phyloP scores from a whole-genome alignment of 2,888 invertebrate species.

The Dynastes grantii region DNA sequence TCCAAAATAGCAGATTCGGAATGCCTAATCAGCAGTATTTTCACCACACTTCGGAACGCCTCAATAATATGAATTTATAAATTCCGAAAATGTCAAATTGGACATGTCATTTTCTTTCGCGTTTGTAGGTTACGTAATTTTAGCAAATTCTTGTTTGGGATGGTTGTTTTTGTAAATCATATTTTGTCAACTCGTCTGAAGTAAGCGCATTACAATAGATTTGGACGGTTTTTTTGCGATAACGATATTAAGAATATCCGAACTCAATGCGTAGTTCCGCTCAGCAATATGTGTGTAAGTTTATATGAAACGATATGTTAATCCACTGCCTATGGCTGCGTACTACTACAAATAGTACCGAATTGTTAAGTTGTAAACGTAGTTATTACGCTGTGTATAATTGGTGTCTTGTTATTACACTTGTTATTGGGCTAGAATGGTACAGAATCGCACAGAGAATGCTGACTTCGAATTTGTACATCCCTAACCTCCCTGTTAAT shows the following conservation, averaged over 20 bases:
- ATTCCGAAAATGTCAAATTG: background rate
- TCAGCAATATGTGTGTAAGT: constrained; percentile 59
- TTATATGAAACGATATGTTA: constrained; percentile 56
- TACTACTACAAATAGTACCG: constrained; percentile 52
- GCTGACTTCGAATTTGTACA: constrained; percentile 22
- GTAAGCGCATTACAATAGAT: constrained; percentile 43
- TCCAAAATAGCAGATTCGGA: too few species aligned
- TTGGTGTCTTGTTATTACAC: constrained; percentile 53
- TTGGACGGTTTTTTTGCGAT: constrained; percentile 21
- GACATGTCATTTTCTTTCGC: background rate
- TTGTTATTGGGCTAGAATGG: constrained; percentile 44
- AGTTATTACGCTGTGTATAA: constrained; percentile 56
- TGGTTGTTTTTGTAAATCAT: background rate
- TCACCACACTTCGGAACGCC: too few species aligned
- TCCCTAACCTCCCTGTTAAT: constrained; percentile 44
- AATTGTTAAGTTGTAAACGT: constrained; percentile 59
- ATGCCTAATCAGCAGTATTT: too few species aligned
- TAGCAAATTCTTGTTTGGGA: background rate
- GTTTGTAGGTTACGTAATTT: background rate
- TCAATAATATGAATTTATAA: too few species aligned
- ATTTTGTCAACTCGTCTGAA: constrained; percentile 39
- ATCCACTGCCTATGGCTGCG: constrained; percentile 60
- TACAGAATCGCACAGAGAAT: constrained; percentile 28
- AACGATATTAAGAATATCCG: constrained; percentile 28
- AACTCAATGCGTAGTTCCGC: constrained; percentile 53